These are phyloP conservation scores for Atrina japonica DNA, from an alignment of 2,888 invertebrate genomes.

Conservation along the genomic window DNA sequence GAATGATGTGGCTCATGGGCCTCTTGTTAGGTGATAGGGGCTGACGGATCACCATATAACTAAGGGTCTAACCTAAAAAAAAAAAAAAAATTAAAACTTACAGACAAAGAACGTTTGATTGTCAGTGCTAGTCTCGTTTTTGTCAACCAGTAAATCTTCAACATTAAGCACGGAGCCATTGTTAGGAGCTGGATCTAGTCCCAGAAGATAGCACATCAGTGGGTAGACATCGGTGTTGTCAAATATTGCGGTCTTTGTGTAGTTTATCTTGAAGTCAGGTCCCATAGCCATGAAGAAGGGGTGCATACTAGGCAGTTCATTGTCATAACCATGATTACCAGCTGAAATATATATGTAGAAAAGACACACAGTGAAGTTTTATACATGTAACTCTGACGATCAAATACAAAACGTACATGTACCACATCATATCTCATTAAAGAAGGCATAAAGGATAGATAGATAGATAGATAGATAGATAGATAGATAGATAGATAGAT, in stretches of 20 bases:
- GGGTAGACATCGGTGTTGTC: slow-evolving; percentile 78
- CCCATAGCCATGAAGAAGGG: slow-evolving; percentile 88
- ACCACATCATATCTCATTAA: no score
- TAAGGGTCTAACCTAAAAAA: no score
- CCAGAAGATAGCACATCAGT: slow-evolving; percentile 76
- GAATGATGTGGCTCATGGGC: no score
- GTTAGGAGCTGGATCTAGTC: slow-evolving; percentile 71
- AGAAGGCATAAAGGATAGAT: no score
- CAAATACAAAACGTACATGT: not conserved
- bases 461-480: no score
- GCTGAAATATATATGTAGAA: slow-evolving; percentile 53
- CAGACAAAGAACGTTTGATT: slow-evolving; percentile 64
- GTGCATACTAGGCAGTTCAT: slow-evolving; percentile 84
- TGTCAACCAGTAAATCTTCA: slow-evolving; percentile 52
- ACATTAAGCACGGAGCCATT: slow-evolving; percentile 74
- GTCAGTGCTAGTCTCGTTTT: no score
- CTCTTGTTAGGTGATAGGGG: no score
- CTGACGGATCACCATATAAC: no score
- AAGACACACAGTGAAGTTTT: no score
- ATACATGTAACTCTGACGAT: no score
- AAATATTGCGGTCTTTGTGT: slow-evolving; percentile 62
- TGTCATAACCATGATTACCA: slow-evolving; percentile 80
- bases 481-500: no score
- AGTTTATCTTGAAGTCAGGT: slow-evolving; percentile 74
- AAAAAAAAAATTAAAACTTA: no score